These are phyloP conservation scores for Pseudomugil gertrudae DNA, from an alignment of 2,797 vertebrate species.

Conservation along the genomic window DNA sequence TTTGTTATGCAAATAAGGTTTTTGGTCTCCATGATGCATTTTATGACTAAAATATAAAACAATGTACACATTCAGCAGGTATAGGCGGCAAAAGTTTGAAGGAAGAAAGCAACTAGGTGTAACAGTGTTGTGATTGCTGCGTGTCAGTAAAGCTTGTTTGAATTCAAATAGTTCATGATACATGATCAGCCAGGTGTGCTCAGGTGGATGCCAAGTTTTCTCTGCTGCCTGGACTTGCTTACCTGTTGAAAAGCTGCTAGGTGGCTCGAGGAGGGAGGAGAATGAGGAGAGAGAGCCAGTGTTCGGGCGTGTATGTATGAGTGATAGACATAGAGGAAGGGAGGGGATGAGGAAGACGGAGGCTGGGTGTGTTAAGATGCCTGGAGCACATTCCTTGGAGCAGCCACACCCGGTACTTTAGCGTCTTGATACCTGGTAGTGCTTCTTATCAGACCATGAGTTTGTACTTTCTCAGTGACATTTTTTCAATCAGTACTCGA, in stretches of 20 bases:
- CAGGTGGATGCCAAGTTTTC: constrained; percentile 44
- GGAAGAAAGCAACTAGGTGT: neutral
- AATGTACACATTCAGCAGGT: neutral
- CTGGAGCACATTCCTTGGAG: constrained; percentile 71
- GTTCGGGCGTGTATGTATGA: neutral
- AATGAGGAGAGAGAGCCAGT: neutral
- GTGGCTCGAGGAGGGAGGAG: constrained; percentile 63
- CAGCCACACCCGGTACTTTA: constrained; percentile 61
- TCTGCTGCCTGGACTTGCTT: constrained; percentile 53
- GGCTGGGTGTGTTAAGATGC: constrained; percentile 73
- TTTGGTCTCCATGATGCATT: neutral
- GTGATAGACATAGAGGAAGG: constrained; percentile 8
- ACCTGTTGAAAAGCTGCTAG: constrained; percentile 62
- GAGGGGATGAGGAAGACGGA: neutral
- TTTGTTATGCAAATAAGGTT: no score
- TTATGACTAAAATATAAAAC: neutral
- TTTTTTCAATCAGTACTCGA: constrained; percentile 12
- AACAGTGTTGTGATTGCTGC: neutral
- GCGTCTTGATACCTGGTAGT: constrained; percentile 59
- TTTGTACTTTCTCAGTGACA: constrained; percentile 8
- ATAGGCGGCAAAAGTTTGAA: neutral
- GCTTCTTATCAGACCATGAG: constrained; percentile 44
- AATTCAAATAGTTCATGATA: constrained; percentile 15
- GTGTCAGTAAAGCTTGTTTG: constrained; percentile 26
- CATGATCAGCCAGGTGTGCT: constrained; percentile 2